Percentiles rank a stretch among this genome's conserved stretches.
These are phyloP conservation scores for Metellina segmentata DNA, from an alignment of 2,888 invertebrate species.

Conservation along the genomic window DNA sequence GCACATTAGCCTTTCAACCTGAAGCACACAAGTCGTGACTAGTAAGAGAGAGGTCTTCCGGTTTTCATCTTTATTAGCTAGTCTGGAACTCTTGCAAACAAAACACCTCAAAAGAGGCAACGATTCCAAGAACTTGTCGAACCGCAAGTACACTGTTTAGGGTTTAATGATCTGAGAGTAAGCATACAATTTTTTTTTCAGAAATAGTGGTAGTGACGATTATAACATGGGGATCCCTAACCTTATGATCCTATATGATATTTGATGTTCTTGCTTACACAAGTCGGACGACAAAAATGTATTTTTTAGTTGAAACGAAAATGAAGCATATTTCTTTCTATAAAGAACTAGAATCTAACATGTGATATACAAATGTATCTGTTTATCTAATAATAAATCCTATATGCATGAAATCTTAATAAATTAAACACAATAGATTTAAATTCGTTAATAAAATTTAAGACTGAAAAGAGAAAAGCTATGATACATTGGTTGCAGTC, in stretches of 20 bases:
- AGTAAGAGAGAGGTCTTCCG: neutral
- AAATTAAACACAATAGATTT: too few relatives aligned
- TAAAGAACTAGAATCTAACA: too few relatives aligned
- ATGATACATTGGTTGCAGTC: too few relatives aligned
- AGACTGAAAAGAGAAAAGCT: too few relatives aligned
- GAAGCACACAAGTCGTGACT: neutral
- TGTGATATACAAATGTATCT: too few relatives aligned
- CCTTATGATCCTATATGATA: neutral
- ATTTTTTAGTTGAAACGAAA: too few relatives aligned
- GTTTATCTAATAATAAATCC: too few relatives aligned
- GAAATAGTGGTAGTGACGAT: neutral
- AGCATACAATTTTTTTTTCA: neutral
- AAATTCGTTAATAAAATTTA: too few relatives aligned
- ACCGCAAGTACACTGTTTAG: neutral
- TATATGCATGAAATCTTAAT: too few relatives aligned
- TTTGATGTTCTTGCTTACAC: neutral
- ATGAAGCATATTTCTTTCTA: too few relatives aligned
- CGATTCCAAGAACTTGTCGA: neutral
- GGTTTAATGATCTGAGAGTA: neutral
- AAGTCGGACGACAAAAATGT: too few relatives aligned
- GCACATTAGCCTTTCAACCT: neutral
- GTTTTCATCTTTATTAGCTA: neutral
- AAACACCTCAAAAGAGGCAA: neutral
- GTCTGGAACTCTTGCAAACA: neutral
- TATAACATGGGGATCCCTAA: neutral